Evolutionary conservation across 1,140 invertebrate genomes (phyloP), one percentile per base, ranked within the genome.

Genomic region (Ridgeia piscesae): DNA sequence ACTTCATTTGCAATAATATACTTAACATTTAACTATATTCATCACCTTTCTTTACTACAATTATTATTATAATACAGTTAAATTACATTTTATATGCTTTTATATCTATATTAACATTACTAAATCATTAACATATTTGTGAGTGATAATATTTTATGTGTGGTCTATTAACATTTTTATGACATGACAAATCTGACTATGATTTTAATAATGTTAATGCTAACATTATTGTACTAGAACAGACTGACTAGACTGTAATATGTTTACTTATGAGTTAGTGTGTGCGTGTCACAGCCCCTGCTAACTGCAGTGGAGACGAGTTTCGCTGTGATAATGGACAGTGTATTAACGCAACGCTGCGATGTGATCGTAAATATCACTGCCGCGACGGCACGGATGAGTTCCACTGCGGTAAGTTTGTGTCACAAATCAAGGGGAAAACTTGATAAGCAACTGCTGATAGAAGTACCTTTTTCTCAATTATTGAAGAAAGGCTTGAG

Each of bases 281-380:
- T 35, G 96, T 96, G 97, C 92, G 95, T 96, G 93, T 96, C 97
- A 77, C 58, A 90, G 89, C 89, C 0, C 89, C 89, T 21, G 14
- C 89, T n/a, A 90, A 17, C 33, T 90, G 89, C 89, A 34, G 33
- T 34, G 34, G 17, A 34, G 35, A 27, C 11, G 35, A 93, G 48
- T 93, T 93, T 91, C 89, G 42, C 33, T 93, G 93, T 88, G 48
- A 27, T n/a, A 77, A 92, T 91, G 89, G 89, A 14, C 91, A 99
- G 95, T 99, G 99, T 94, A 97, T 99, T 93, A 98, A 98, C 0
- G 98, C 97, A 95, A 97, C 97, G 93, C 99, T 98, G 96, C 98
- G 99, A 93, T 99, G 99, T 95, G 98, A 99, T 95, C 96, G 97
- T 89, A 97, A 98, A 93, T 96, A 96, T 91, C 99, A 99, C 95